phyloP scores from a whole-genome alignment of 2,797 vertebrate genomes.

The Onychomys leucogaster region DNA sequence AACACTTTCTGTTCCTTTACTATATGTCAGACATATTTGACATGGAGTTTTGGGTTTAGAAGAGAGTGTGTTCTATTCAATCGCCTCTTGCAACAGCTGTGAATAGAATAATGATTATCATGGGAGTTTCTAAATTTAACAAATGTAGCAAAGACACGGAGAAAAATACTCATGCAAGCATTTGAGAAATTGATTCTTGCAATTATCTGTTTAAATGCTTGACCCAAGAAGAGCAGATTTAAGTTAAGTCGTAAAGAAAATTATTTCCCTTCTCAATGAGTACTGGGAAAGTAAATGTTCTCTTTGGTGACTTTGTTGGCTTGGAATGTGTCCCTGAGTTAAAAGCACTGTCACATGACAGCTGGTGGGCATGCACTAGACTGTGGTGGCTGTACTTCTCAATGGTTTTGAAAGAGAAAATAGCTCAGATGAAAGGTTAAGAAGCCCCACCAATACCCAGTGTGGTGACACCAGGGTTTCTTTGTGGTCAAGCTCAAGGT shows the following conservation, averaged over 20 bases:
- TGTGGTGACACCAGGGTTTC: fast-evolving
- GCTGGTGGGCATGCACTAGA: fast-evolving
- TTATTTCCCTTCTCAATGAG: not conserved
- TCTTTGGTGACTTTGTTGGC: not conserved
- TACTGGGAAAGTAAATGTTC: not conserved
- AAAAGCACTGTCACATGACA: not conserved
- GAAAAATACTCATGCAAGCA: not conserved
- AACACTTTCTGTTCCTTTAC: not conserved
- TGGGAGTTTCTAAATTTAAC: not conserved
- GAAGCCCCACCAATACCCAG: fast-evolving
- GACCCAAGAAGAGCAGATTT: not conserved
- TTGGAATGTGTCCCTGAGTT: not conserved
- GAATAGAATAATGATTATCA: not conserved
- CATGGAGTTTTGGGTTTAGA: not conserved
- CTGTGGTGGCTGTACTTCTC: too few relatives aligned
- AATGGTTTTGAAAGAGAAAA: not conserved
- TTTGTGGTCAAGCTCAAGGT: fast-evolving
- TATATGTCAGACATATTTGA: not conserved
- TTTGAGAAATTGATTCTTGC: not conserved
- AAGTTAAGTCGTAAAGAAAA: not conserved
- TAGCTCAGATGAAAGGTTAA: not conserved
- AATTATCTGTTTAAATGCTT: not conserved
- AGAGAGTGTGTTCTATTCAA: not conserved
- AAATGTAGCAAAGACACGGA: not conserved
- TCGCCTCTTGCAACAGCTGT: not conserved